Conservation (phyloP, 37 sponge, comb jelly and placozoan species). For the Aplysina aerophoba region DNA sequence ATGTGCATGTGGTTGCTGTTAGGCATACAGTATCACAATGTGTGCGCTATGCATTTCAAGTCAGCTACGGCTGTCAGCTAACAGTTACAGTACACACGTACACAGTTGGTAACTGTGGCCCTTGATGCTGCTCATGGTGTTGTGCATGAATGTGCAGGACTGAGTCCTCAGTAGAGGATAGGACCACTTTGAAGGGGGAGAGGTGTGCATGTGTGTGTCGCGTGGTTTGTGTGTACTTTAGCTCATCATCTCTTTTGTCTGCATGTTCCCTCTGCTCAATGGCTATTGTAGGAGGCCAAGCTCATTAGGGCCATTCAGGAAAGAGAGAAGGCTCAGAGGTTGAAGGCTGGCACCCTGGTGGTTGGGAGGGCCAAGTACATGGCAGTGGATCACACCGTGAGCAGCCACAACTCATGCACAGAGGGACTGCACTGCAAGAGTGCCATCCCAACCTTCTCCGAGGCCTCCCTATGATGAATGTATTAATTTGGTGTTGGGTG, state of each 20-base stretch:
- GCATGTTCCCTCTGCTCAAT: not conserved
- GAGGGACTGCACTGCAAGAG: not conserved
- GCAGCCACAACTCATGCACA: not conserved
- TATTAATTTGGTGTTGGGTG: too few species aligned
- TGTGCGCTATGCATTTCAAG: too few species aligned
- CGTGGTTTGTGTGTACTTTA: too few species aligned
- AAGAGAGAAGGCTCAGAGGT: conserved; percentile 55
- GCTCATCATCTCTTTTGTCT: not conserved
- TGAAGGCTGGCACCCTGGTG: conserved; percentile 67
- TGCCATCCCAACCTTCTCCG: too few species aligned
- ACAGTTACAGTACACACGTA: conserved; percentile 43
- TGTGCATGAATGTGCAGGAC: too few species aligned
- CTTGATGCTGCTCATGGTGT: too few species aligned
- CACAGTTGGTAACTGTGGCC: too few species aligned
- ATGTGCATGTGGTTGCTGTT: not conserved
- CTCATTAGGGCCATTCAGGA: conserved; percentile 13
- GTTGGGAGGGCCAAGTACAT: conserved; percentile 42
- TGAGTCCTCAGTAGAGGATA: too few species aligned
- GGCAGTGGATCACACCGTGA: conserved; percentile 26
- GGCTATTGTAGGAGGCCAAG: not conserved
- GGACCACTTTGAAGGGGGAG: too few species aligned
- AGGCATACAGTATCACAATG: not conserved
- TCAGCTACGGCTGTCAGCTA: conserved; percentile 74
- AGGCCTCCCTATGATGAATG: too few species aligned
- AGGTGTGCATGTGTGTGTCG: too few species aligned